Evolutionary conservation across 1,140 invertebrate genomes (phyloP), one percentile per base, ranked within the genome.

Genomic region (Pygmarrhopalites habei): DNA sequence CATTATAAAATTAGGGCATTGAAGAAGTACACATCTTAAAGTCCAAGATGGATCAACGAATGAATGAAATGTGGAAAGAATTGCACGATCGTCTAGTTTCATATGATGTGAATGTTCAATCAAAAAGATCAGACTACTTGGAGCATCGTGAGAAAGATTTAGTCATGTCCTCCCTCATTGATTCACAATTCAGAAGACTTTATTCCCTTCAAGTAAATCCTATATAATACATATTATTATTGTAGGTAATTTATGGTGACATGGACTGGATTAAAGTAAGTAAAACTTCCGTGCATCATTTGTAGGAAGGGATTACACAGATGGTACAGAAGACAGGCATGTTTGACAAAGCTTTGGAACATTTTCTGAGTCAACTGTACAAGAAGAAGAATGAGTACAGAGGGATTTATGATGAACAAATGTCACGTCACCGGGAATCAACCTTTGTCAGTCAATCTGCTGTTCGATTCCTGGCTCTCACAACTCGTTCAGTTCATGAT

Each of bases 51-150:
- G 62, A 65, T 4, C 53, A 52, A 41, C 26, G 43, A 21, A 60
- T 60, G 58, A 28, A 35, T 21, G 56, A 49, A 10, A 44, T 65
- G 61, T 65, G 63, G 63, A 49, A 52, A 43, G 52, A 66, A 12
- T 46, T 66, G 21, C 28, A 46, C 41, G 41, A 65, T n/a, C 30
- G 57, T n/a, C 25, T 65, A 15, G 63, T 65, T 2, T 32, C 58
- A 23, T 65, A 62, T 43, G 55, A 62, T 28, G 65, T 49, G 25
- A 60, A 21, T n/a, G 35, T 26, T 49, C 21, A 29, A 15, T 5
- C 14, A 12, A 60, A 52, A 46, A 28, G 41, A 21, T 25, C 5
- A 1, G 64, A 66, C 26, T 66, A 56, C 41, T 7, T 46, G 7
- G 49, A 60, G 21, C 35, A 55, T 26, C 39, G 59, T 1, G 56